These are phyloP conservation scores for Heterodera carotae DNA, from an alignment of 1,140 invertebrate species.

Conservation along the genomic window DNA sequence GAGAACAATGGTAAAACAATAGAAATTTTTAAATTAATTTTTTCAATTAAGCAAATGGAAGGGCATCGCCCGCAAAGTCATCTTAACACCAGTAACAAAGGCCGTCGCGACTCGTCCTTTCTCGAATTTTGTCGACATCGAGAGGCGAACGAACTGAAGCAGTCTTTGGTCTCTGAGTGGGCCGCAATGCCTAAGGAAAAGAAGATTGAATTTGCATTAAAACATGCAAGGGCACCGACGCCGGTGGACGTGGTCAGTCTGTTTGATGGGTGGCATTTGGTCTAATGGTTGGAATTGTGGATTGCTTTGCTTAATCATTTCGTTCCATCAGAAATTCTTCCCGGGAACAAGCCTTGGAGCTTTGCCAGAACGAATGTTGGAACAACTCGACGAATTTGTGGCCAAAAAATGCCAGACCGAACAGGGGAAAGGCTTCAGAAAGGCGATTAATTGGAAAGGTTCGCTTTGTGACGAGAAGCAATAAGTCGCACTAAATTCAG, in stretches of 20 bases:
- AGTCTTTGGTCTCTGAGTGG: slow-evolving; percentile 33
- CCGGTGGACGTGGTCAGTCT: slow-evolving; percentile 27
- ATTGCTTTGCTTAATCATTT: too few relatives aligned
- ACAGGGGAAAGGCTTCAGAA: slow-evolving; percentile 12
- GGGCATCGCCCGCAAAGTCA: not conserved
- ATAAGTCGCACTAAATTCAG: slow-evolving; percentile 48
- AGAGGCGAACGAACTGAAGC: slow-evolving; percentile 11
- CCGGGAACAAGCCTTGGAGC: slow-evolving; percentile 54
- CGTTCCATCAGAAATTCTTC: slow-evolving; percentile 27
- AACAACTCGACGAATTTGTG: slow-evolving; percentile 47
- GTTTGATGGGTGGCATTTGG: not conserved
- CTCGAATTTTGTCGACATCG: slow-evolving; percentile 23
- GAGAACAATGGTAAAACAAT: slow-evolving; percentile 27
- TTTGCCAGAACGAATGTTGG: slow-evolving; percentile 58
- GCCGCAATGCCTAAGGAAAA: slow-evolving; percentile 19
- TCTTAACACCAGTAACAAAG: not conserved
- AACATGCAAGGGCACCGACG: slow-evolving; percentile 14
- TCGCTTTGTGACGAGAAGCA: not conserved
- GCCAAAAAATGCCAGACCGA: not conserved
- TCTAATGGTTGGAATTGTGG: too few relatives aligned
- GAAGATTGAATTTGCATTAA: slow-evolving; percentile 8
- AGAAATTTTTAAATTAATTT: not conserved
- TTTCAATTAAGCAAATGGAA: not conserved
- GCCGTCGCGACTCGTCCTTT: slow-evolving; percentile 12
- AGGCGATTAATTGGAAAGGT: slow-evolving; percentile 64